phyloP scores from a whole-genome alignment of 2,113 vertebrate species.

The Ahaetulla prasina region DNA sequence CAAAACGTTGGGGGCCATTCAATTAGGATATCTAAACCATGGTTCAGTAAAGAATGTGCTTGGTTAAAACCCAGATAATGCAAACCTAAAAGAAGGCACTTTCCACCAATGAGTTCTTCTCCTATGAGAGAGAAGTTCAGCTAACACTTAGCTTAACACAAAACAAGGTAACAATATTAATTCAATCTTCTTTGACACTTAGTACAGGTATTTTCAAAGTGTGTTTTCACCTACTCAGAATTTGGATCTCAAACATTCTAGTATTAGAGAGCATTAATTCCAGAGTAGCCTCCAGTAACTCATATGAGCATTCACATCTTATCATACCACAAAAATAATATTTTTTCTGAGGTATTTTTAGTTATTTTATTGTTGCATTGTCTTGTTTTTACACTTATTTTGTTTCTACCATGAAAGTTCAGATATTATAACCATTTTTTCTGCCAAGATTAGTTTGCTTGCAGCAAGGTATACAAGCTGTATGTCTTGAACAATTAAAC shows the following conservation, averaged over 20 bases:
- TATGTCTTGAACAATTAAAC: not conserved
- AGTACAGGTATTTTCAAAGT: not conserved
- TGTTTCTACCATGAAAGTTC: not conserved
- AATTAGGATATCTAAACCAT: no score
- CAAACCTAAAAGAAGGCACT: no score
- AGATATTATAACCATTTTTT: not conserved
- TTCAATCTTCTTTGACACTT: not conserved
- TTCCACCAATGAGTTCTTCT: no score
- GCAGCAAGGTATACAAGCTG: not conserved
- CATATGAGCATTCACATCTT: no score
- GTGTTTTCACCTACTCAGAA: not conserved
- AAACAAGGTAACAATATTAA: not conserved
- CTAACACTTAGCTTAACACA: not conserved
- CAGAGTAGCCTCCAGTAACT: not conserved
- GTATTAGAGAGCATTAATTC: not conserved
- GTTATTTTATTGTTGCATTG: not conserved
- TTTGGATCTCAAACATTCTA: not conserved
- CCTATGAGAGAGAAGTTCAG: no score
- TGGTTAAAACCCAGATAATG: no score
- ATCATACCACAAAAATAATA: not conserved
- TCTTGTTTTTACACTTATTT: not conserved
- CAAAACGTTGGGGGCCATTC: no score
- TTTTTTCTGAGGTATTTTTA: not conserved
- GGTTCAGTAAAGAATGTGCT: no score
- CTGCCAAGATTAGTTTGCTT: not conserved